Percentiles rank a stretch among this genome's conserved stretches.
Conservation (phyloP, 2,888 invertebrate species). For the Meiosimyza decipiens region DNA sequence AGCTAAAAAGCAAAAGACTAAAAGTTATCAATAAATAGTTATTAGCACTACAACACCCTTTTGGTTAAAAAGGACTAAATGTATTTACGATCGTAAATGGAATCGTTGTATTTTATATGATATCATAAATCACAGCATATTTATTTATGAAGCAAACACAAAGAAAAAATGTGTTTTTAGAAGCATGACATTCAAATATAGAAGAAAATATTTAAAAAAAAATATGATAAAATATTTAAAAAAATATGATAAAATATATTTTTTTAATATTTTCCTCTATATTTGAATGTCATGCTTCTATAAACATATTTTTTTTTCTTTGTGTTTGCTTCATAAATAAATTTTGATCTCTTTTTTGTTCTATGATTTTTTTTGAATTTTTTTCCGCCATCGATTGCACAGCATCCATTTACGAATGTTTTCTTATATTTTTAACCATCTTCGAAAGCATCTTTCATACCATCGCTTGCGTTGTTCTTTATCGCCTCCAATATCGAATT, state of each 20-base stretch:
- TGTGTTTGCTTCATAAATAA: not conserved
- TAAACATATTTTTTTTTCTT: conserved; percentile 9
- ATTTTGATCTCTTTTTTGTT: not conserved
- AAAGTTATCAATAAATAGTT: too few species aligned
- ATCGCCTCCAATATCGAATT: conserved; percentile 16
- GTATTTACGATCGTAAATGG: too few species aligned
- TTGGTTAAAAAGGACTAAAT: too few species aligned
- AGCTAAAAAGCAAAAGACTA: too few species aligned
- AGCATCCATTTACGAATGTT: conserved; percentile 8
- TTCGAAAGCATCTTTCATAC: not conserved
- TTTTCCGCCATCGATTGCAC: conserved; percentile 21
- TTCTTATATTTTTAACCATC: conserved; percentile 3
- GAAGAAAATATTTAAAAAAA: conserved; percentile 3
- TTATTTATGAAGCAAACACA: not conserved
- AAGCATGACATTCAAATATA: not conserved
- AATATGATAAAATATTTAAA: too few species aligned
- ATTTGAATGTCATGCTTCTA: conserved; percentile 4
- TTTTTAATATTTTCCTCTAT: not conserved
- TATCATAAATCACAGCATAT: conserved; percentile 2
- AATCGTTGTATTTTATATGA: too few species aligned
- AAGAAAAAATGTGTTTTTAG: conserved; percentile 1
- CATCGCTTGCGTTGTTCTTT: not conserved
- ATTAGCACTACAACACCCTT: too few species aligned
- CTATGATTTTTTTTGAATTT: not conserved
- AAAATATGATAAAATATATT: too few species aligned